Conservation (phyloP, 1,140 invertebrate genomes). For the Drosophila nigromelanica region DNA sequence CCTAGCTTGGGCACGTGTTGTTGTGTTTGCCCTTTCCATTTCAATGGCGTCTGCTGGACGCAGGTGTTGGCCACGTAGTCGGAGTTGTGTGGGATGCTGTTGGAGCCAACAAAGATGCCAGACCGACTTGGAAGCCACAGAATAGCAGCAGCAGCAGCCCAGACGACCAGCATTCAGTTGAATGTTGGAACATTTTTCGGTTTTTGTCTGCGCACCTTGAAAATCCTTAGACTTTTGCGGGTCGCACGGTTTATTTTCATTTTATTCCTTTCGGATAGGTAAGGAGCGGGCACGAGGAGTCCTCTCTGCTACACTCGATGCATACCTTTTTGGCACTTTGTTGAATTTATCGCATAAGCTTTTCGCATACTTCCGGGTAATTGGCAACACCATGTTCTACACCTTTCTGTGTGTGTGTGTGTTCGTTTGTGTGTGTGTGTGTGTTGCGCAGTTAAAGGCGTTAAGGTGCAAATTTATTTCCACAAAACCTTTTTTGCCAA, state of each 20-base stretch:
- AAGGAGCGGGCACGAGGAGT: neutral
- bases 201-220: constrained; percentile 67
- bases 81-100: constrained; percentile 10
- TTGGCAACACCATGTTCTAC: constrained; percentile 74
- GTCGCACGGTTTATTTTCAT: constrained; percentile 45
- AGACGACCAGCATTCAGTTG: constrained; percentile 24
- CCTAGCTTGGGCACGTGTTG: constrained; percentile 7
- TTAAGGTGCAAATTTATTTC: constrained; percentile 82
- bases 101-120: constrained; percentile 58
- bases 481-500: constrained; percentile 68
- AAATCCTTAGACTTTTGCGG: constrained; percentile 59
- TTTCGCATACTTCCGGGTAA: constrained; percentile 81
- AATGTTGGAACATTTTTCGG: constrained; percentile 50
- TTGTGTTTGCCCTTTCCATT: constrained; percentile 55
- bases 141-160: constrained; percentile 22
- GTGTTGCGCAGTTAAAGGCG: constrained; percentile 77
- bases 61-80: constrained; percentile 67
- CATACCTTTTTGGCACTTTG: constrained; percentile 81
- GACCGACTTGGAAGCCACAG: constrained; percentile 70
- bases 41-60: constrained; percentile 56
- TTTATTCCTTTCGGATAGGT: constrained; percentile 27
- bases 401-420: constrained; percentile 27
- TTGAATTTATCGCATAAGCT: constrained; percentile 81
- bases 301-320: constrained; percentile 37
- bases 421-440: constrained; percentile 32